Base-by-base conservation (phyloP, 2,888 invertebrate genomes). In the Agonopterix subpropinquella region DNA sequence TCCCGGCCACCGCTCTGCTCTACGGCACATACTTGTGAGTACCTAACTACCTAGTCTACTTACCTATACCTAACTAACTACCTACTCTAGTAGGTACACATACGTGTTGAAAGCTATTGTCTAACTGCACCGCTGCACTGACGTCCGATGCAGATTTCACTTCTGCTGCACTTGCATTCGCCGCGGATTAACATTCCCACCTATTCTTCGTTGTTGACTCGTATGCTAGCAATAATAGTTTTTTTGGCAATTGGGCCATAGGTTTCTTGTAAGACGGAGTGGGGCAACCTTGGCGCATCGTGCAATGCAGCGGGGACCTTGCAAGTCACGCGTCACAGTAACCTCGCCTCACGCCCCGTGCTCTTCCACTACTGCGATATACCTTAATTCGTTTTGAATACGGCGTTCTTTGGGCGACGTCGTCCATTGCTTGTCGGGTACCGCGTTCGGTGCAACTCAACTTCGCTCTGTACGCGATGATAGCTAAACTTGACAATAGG, bases 321-420 rank as follows among this genome's bases (percentile, higher is more conserved):
- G 88, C 88, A 87, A 88, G 87, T 87, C 86, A 88, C 88, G 87
- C 88, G 88, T 88, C 88, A 86, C 82, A 79, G 78, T 86, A 87
- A 87, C 88, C 87, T 87, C 87, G 86, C 73, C 81, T 81, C 82
- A 78, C 81, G 82, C 79, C 75, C 79, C 75, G 81, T 84, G 79
- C 80, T 82, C 78, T 74, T 67, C 58, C 75, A 65, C 64, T 80
- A 81, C 79, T 64, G 69, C 64, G 73, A 62, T 73, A 67, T 68
- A 67, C 58, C 56, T 65, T 70, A 62, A 67, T 70, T 68, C 57
- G 62, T 64, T 65, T 58, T 63, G 59, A 62, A 60, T 59, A 56
- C 53, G 49, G 56, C 61, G 53, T 53, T 54, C 47, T 50, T 45
- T 56, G 50, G 48, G 51, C 52, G 51, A 47, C 41, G 58, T 54